Conservation (phyloP, 37 sponge, comb jelly and placozoan species). For the Theonella swinhoei region DNA sequence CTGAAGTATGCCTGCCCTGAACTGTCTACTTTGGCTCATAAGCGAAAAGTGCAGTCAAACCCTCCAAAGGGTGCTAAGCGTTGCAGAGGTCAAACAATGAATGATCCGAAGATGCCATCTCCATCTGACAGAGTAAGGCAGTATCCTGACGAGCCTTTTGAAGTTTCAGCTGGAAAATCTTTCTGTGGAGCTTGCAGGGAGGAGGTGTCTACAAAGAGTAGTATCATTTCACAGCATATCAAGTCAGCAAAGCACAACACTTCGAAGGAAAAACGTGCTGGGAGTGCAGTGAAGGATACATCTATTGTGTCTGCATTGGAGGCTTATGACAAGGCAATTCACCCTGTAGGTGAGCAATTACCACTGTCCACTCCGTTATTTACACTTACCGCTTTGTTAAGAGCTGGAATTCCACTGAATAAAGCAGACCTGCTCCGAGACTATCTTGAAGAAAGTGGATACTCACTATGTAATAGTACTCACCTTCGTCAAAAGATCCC, state of each 20-base stretch:
- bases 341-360: constrained; percentile 33
- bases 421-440: constrained; percentile 13
- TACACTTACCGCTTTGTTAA: constrained; percentile 25
- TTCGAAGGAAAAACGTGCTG: constrained; percentile 12
- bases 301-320: constrained; percentile 28
- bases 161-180: too few relatives aligned
- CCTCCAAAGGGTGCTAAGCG: too few relatives aligned
- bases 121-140: too few relatives aligned
- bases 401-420: constrained; percentile 43
- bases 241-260: constrained; percentile 30
- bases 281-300: neutral
- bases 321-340: constrained; percentile 14
- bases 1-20: too few relatives aligned
- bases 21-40: too few relatives aligned
- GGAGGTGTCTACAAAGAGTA: constrained; percentile 26
- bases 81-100: too few relatives aligned
- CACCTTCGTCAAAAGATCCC: constrained; percentile 2
- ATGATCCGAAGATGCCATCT: too few relatives aligned
- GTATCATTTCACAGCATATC: constrained; percentile 12
- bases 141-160: too few relatives aligned
- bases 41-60: too few relatives aligned
- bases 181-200: too few relatives aligned
- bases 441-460: constrained; percentile 20
- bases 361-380: constrained; percentile 30
- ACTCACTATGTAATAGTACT: neutral